Evolutionary conservation across 1,140 invertebrate species (phyloP).

Genomic region (Drosophila obscura): DNA sequence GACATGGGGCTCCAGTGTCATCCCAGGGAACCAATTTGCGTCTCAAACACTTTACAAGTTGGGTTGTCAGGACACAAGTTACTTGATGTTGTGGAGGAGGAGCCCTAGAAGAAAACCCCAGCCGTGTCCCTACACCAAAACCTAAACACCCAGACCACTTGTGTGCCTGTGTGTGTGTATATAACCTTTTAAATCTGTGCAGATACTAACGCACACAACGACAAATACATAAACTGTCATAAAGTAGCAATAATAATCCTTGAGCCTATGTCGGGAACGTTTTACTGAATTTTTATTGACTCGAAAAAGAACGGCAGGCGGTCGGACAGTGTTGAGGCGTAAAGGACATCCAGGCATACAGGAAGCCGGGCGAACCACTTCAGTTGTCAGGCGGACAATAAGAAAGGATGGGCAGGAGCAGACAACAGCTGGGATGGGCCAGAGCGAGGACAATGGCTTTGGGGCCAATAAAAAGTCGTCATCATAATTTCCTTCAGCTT

Average conservation of each 20-base stretch:
- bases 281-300: constrained; percentile 83
- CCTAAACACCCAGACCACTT: constrained; percentile 6
- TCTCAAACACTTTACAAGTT: constrained; percentile 48
- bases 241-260: constrained; percentile 80
- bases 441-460: constrained; percentile 42
- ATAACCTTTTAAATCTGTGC: constrained; percentile 66
- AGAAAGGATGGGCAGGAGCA: constrained; percentile 34
- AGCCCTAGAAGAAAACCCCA: constrained; percentile 2
- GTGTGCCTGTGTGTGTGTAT: constrained; percentile 27
- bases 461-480: constrained; percentile 72
- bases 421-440: constrained; percentile 1
- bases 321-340: background rate
- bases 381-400: constrained; percentile 54
- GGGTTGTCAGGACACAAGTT: constrained; percentile 3
- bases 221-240: constrained; percentile 66
- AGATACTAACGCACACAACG: constrained; percentile 36
- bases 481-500: constrained; percentile 72
- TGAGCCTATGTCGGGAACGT: constrained; percentile 75
- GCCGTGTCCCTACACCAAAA: background rate
- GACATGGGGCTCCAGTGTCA: constrained; percentile 15
- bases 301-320: constrained; percentile 17
- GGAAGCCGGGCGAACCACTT: constrained; percentile 44
- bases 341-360: constrained; percentile 18
- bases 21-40: constrained; percentile 55
- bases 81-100: constrained; percentile 21